Base-by-base conservation (phyloP, 2,888 invertebrate genomes). In the Charanyca ferruginea region DNA sequence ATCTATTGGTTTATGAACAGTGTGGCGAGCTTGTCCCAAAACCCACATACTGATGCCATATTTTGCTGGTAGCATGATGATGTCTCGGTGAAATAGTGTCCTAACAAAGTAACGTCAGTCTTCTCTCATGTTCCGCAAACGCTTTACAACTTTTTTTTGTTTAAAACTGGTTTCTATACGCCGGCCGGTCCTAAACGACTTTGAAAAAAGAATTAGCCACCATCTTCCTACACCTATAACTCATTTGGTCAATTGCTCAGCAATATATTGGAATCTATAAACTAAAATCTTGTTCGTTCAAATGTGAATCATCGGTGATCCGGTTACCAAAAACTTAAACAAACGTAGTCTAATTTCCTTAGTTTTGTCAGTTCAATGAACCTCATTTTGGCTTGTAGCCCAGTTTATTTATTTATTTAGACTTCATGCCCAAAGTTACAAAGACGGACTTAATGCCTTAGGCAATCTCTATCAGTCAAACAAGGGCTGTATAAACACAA, bases 281-380 rank as follows among this genome's bases (percentile, higher is more conserved):
- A 2, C 13, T 35, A 28, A 25, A 41, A 41, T 48, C 49, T 49
- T 22, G 28, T 38, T 23, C 54, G 13, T 25, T 22, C 38, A 58
- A 25, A 16, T 51, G 54, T 55, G 42, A 63, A 16, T n/a, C 41
- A 52, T 38, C 28, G 11, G 41, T 32, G 25, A 44, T 74, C 57
- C 48, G 61, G 54, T 63, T 63, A 69, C 51, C 48, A 45, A 69
- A 69, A 58, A n/a, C 54, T 18, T 13, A 53, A 57, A 51, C 49
- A 73, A 45, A 57, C 25, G 35, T 57, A 58, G 45, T 35, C 45
- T 41, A 53, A 44, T 48, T 47, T 25, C 66, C 49, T 51, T n/a
- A 51, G 45, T 68, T 61, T 47, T 11, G 20, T 2, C 47, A 23
- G 68, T 63, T 70, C 77, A 28, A 41, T 49, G 55, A 76, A 71